Evolutionary conservation across 2,113 vertebrate genomes (phyloP), one percentile per base, ranked within the genome.

Genomic region (Rhynchopsitta pachyrhyncha): DNA sequence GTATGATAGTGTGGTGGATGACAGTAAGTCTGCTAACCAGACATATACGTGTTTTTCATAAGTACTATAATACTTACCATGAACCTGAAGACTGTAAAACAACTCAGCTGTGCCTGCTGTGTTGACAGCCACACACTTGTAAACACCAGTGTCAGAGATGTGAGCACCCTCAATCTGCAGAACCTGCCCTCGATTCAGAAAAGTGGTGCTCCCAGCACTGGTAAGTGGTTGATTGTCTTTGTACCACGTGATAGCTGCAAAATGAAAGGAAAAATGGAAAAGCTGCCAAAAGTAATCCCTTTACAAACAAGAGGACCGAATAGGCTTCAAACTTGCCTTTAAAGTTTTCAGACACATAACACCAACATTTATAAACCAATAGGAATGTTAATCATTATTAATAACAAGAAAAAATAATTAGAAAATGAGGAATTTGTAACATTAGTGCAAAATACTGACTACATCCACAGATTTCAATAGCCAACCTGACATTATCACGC

Each of bases 171-270:
- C 98, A 2, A 99, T 98, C 92, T 97, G 98, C 82, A 99, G 88
- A 78, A 98, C 89, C 85, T 98, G 98, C 27, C 99, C 98, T 55
- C 98, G 97, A 62, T 98, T 98, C 96, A 98, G 92, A 62, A 98
- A 92, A 8, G 96, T 95, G 76, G 98, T 92, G 2, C 98, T 97
- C 3, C 97, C 95, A 20, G 98, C 97, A 28, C 87, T 90, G 5
- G 95, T 97, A 66, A 99, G 96, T 2, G 97, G 98, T 7, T 73
- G 98, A 60, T 98, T 98, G 84, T 99, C 98, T 98, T 99, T 99
- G 97, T 98, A 99, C 99, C 99, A 99, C 0, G 98, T 98, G 62
- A 99, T 95, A 33, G 97, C 99, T 99, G 94, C 7, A 50, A n/a
- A 75, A 49, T 4, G 11, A 70, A 94, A 76, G 20, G 82, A 11